These are phyloP conservation scores for Xiphydria camelus DNA, from an alignment of 2,888 invertebrate genomes.

Conservation along the genomic window DNA sequence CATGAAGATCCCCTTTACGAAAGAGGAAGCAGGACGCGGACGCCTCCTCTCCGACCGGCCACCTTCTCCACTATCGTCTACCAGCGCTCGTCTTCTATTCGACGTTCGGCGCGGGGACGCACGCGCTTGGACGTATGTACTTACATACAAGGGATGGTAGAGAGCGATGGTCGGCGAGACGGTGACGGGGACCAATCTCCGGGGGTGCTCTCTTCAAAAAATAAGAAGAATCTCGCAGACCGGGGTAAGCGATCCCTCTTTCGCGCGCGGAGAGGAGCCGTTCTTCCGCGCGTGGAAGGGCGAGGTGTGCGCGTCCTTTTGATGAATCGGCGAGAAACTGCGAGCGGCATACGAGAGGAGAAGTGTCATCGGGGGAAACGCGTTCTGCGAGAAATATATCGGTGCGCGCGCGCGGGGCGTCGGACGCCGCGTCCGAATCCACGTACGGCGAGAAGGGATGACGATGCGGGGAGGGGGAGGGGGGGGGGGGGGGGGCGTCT, in stretches of 20 bases:
- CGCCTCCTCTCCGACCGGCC: no score
- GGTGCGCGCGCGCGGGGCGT: no score
- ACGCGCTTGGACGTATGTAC: no score
- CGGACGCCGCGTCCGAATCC: no score
- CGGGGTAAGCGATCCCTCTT: slow-evolving; percentile 22
- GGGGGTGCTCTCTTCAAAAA: slow-evolving; percentile 20
- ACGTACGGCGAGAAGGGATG: background rate
- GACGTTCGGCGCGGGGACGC: no score
- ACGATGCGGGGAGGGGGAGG: slow-evolving; percentile 3
- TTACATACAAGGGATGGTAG: no score
- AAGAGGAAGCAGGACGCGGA: no score
- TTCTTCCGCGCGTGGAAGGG: slow-evolving; percentile 8
- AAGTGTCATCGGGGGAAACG: slow-evolving; percentile 16
- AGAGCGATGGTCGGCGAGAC: slow-evolving; percentile 41
- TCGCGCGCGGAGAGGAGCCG: slow-evolving; percentile 7
- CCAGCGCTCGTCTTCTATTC: no score
- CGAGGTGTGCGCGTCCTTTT: slow-evolving; percentile 26
- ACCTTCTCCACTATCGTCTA: no score
- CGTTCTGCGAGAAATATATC: no score
- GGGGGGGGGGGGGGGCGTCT: no score
- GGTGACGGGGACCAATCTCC: slow-evolving; percentile 44
- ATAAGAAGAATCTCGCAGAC: slow-evolving; percentile 8
- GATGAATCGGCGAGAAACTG: slow-evolving; percentile 40
- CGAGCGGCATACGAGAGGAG: slow-evolving; percentile 36
- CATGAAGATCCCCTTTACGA: no score